These are phyloP conservation scores for Cyrtonyx montezumae DNA, from an alignment of 2,113 vertebrate genomes.

Conservation along the genomic window DNA sequence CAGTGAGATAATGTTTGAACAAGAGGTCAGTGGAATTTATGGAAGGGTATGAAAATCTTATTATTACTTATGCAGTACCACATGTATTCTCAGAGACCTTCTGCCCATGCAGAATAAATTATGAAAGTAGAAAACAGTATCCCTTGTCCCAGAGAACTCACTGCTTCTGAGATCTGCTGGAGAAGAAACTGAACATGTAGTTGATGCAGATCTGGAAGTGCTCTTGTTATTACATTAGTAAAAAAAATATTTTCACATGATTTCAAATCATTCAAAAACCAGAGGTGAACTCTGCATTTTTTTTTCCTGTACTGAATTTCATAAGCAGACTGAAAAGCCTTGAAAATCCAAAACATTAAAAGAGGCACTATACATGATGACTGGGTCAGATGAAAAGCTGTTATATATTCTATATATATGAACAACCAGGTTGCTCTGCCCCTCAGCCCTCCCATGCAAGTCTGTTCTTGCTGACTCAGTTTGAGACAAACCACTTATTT, in stretches of 20 bases:
- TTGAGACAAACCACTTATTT: background rate
- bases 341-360: background rate
- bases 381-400: background rate
- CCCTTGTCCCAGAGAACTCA: background rate
- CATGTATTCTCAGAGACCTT: slow-evolving; percentile 10
- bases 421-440: background rate
- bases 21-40: slow-evolving; percentile 43
- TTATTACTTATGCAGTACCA: slow-evolving; percentile 38
- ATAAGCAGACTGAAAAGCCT: background rate
- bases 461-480: background rate
- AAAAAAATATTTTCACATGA: background rate
- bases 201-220: background rate
- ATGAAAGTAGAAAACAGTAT: background rate
- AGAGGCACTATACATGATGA: background rate
- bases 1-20: slow-evolving; percentile 34
- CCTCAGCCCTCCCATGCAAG: background rate
- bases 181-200: background rate
- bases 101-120: slow-evolving; percentile 17
- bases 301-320: background rate
- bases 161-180: background rate
- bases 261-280: background rate
- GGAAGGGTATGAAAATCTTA: slow-evolving; percentile 26
- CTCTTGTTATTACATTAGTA: background rate
- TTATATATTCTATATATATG: background rate
- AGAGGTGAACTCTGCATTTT: background rate